Conservation (phyloP, 2,113 vertebrate genomes). For the Scomber colias region DNA sequence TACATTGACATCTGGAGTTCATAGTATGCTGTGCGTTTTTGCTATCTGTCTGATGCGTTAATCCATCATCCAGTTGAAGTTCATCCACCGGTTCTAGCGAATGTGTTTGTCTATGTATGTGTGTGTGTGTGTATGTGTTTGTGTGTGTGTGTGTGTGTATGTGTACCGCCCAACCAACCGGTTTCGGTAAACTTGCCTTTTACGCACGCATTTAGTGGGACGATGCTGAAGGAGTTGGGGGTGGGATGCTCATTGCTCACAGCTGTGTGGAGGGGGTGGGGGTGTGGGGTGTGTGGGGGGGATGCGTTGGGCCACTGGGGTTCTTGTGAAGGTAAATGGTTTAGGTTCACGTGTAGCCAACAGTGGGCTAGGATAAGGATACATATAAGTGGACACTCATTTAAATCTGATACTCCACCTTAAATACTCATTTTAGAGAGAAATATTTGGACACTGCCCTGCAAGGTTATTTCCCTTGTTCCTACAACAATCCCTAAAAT, state of each 20-base stretch:
- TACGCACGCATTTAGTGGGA: conserved; percentile 68
- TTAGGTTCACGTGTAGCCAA: conserved; percentile 23
- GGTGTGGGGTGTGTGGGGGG: conserved; percentile 34
- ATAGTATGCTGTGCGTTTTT: conserved; percentile 43
- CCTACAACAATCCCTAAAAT: background rate
- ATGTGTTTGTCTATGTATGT: background rate
- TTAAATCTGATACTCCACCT: background rate
- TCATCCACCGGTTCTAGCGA: conserved; percentile 62
- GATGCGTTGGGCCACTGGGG: conserved; percentile 25
- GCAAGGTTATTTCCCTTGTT: background rate
- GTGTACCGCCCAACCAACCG: conserved; percentile 61
- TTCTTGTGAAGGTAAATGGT: conserved; percentile 41
- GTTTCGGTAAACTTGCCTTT: conserved; percentile 67
- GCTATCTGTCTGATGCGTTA: conserved; percentile 61
- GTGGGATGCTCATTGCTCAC: conserved; percentile 71
- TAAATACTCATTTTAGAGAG: background rate
- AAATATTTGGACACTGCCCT: background rate
- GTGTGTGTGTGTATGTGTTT: conserved; percentile 4
- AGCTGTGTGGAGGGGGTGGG: conserved; percentile 55
- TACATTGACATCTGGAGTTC: conserved; percentile 79
- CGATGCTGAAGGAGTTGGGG: conserved; percentile 55
- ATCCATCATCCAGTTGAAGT: conserved; percentile 73
- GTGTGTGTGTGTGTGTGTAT: background rate
- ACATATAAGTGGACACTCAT: background rate
- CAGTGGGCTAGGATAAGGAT: background rate